Base-by-base conservation (phyloP, 2,888 invertebrate species). In the Penaeus monodon region DNA sequence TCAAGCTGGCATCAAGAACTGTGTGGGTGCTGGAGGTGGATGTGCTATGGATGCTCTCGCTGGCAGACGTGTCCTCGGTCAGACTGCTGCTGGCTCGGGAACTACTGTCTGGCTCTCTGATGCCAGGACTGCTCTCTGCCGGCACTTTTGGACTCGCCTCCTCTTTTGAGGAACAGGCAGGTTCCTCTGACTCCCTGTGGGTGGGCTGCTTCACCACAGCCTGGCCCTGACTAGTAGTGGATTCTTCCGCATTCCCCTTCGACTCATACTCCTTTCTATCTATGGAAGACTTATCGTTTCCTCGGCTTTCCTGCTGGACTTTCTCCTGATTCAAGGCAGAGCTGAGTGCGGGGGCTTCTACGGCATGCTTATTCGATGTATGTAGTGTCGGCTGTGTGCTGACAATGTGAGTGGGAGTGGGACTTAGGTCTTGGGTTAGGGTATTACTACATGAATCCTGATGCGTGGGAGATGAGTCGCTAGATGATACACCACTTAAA, bases 381-480 rank as follows among this genome's bases (percentile, higher is more conserved):
- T 57, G 44, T 24, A 57, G 44, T 1, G 81, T 86, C 10, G 86
- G 81, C 33, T 86, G 86, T 44, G 70, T 68, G 68, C 65, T 76
- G 70, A 83, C 70, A 44, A 77, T 44, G 29, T 38, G 38, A n/a
- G 8, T 79, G 22, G 49, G 57, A 27, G 44, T 27, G n/a, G 86
- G 86, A 68, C 86, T 83, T 83, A 79, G 63, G 79, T 87, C 86
- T 38, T 83, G 82, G 20, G 73, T 83, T 7, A 87, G 79, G 29
- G 86, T 87, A 44, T 73, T 77, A 57, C 78, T 87, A 65, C 86
- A 87, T 6, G 86, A 87, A 64, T 87, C 88, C 63, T 84, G 81
- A 65, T 88, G 88, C 27, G 88, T 81, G 1, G 88, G 88, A 22
- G 84, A 84, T 65, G 88, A 88, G 76, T 88, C 84, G 20, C 84